phyloP scores from a whole-genome alignment of 2,113 vertebrate genomes.

The Trinectes maculatus region DNA sequence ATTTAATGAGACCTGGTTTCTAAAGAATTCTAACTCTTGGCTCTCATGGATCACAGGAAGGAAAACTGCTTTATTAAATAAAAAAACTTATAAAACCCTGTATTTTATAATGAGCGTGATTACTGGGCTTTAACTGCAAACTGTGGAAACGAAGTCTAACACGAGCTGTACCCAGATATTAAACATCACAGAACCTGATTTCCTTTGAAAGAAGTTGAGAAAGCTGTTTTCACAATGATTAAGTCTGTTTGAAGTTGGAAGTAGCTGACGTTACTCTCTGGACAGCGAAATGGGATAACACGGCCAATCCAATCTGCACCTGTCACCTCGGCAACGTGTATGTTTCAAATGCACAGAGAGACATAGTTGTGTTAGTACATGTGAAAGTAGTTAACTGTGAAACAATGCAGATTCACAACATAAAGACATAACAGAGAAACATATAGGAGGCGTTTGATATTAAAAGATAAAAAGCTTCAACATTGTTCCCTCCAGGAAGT shows the following conservation, averaged over 20 bases:
- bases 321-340: too few relatives aligned
- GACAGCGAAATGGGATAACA: too few relatives aligned
- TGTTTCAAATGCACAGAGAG: too few relatives aligned
- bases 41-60: not conserved
- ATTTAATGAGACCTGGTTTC: not conserved
- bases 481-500: not conserved
- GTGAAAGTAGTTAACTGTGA: too few relatives aligned
- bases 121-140: not conserved
- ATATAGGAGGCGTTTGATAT: too few relatives aligned
- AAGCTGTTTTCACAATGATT: constrained; percentile 4
- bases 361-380: too few relatives aligned
- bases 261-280: too few relatives aligned
- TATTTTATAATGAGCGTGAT: not conserved
- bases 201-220: too few relatives aligned
- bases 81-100: not conserved
- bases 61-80: too few relatives aligned
- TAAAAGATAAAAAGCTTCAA: constrained; percentile 9
- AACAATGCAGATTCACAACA: too few relatives aligned
- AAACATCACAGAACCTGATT: not conserved
- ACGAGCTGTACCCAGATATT: not conserved
- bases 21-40: not conserved
- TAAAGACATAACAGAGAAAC: too few relatives aligned
- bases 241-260: constrained; percentile 35
- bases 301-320: too few relatives aligned
- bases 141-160: not conserved